Conservation (phyloP, 35 echinoderm and acorn worm genomes). For the Hemicentrotus pulcherrimus region DNA sequence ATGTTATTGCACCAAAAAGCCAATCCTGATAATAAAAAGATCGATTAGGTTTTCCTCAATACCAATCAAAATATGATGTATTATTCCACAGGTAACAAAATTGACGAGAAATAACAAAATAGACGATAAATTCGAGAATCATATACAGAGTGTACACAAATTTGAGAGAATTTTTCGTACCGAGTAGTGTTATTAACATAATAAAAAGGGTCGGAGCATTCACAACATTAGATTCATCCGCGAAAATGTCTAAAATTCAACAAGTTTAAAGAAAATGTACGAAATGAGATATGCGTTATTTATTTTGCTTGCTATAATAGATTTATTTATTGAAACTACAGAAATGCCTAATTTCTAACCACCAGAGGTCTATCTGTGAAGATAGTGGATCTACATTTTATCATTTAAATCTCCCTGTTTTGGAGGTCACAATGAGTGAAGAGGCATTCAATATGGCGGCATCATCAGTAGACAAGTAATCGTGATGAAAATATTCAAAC, state of each 20-base stretch:
- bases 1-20: background rate
- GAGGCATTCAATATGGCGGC: slow-evolving; percentile 64
- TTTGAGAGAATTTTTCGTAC: background rate
- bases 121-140: background rate
- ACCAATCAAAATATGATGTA: background rate
- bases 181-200: slow-evolving; percentile 52
- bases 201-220: slow-evolving; percentile 61
- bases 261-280: background rate
- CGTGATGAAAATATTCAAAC: slow-evolving; percentile 62
- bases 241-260: background rate
- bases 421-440: slow-evolving; percentile 60
- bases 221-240: slow-evolving; percentile 52
- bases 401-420: slow-evolving; percentile 16
- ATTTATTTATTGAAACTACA: background rate
- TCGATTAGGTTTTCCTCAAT: background rate
- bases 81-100: background rate
- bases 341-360: background rate
- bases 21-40: background rate
- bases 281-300: background rate
- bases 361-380: background rate
- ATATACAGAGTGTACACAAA: background rate
- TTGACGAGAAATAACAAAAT: background rate
- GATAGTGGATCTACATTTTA: slow-evolving; percentile 25
- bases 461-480: slow-evolving; percentile 60
- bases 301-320: background rate